Percentiles rank a stretch among this genome's conserved stretches.
These are phyloP conservation scores for Graphium colonna DNA, from an alignment of 2,888 invertebrate genomes.

Conservation along the genomic window DNA sequence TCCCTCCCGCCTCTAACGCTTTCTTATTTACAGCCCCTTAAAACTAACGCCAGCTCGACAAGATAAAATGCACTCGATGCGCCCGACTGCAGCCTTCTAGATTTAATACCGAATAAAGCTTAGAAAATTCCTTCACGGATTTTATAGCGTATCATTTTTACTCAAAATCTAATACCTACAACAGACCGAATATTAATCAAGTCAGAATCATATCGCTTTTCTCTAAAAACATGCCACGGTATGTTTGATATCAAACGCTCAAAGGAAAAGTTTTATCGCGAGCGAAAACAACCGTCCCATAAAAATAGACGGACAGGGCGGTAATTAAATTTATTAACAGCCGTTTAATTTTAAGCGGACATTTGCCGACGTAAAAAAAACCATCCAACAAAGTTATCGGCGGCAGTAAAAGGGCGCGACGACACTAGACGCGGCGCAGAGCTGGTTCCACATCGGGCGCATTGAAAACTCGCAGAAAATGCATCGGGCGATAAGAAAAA, in stretches of 20 bases:
- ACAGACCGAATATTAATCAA: too few species aligned
- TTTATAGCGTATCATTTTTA: too few species aligned
- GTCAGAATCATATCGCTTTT: too few species aligned
- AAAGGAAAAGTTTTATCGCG: not conserved
- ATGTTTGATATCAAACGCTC: too few species aligned
- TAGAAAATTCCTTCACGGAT: too few species aligned
- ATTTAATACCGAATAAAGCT: too few species aligned
- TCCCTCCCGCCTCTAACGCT: slow-evolving; percentile 37
- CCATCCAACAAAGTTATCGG: slow-evolving; percentile 13
- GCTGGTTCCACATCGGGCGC: slow-evolving; percentile 51
- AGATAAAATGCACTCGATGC: too few species aligned
- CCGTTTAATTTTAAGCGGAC: not conserved
- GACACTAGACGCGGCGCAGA: slow-evolving; percentile 38
- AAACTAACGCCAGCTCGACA: not conserved
- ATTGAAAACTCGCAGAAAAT: slow-evolving; percentile 77
- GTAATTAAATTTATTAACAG: not conserved
- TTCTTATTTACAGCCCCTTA: not conserved
- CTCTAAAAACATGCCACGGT: too few species aligned
- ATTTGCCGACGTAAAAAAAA: slow-evolving; percentile 11
- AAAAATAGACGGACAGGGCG: not conserved
- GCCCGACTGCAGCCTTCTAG: too few species aligned
- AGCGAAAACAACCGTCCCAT: not conserved
- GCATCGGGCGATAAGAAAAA: slow-evolving; percentile 76
- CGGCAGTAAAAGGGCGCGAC: slow-evolving; percentile 35
- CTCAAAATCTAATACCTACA: too few species aligned